These are phyloP conservation scores for Ericerus pela DNA, from an alignment of 1,140 invertebrate genomes.

Conservation along the genomic window DNA sequence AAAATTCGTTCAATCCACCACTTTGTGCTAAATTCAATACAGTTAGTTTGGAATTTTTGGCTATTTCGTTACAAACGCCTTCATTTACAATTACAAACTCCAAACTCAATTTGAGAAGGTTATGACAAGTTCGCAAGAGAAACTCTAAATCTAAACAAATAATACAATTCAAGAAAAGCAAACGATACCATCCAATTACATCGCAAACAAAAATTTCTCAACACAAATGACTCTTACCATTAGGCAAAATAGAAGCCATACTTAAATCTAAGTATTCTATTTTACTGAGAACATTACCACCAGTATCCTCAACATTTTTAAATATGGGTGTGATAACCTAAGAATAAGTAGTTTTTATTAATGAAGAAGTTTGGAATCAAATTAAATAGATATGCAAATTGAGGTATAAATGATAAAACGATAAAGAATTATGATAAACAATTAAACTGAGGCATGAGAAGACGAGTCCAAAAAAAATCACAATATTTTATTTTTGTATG, in stretches of 20 bases:
- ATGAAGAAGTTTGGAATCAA: background rate
- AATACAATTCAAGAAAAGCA: slow-evolving; percentile 4
- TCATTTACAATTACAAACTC: slow-evolving; percentile 54
- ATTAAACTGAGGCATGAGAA: background rate
- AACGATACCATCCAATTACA: too few relatives aligned
- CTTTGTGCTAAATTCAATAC: slow-evolving; percentile 61
- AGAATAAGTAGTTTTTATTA: background rate
- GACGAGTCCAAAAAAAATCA: too few relatives aligned
- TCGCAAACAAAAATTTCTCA: too few relatives aligned
- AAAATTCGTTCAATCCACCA: slow-evolving; percentile 41
- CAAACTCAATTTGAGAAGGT: slow-evolving; percentile 64
- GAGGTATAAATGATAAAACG: background rate
- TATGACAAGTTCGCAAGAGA: slow-evolving; percentile 48
- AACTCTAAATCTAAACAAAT: slow-evolving; percentile 34
- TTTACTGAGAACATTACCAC: slow-evolving; percentile 31
- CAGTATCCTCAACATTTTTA: slow-evolving; percentile 28
- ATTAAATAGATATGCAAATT: background rate
- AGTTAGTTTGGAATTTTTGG: slow-evolving; percentile 46
- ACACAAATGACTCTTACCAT: slow-evolving; percentile 28
- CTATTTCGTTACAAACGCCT: slow-evolving; percentile 44
- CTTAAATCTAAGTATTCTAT: slow-evolving; percentile 72
- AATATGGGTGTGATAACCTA: slow-evolving; percentile 22
- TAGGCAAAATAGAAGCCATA: slow-evolving; percentile 47
- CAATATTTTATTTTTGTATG: too few relatives aligned
- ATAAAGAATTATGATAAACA: background rate